Conservation (phyloP, 1,140 invertebrate genomes). For the honey bee (Apis mellifera) region Amel_HAv3.1 CM009931.2:10931001-10931500, state of each 20-base stretch:
- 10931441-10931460: too few relatives aligned
- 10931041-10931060: constrained; percentile 91
- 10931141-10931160: neutral
- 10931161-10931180: neutral
- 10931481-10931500: too few relatives aligned
- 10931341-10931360: too few relatives aligned
- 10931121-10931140: neutral
- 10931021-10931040: constrained; percentile 92
- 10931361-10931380: too few relatives aligned
- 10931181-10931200: neutral
- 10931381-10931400: too few relatives aligned
- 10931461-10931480: too few relatives aligned
- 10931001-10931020: constrained; percentile 89
- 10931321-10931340: too few relatives aligned
- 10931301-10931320: neutral
- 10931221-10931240: neutral
- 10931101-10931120: neutral
- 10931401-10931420: too few relatives aligned
- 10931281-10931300: neutral
- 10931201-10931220: constrained; percentile 18
- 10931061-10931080: neutral
- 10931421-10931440: too few relatives aligned
- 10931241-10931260: neutral
- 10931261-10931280: neutral
- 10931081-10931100: neutral